phyloP scores from a whole-genome alignment of 2,888 invertebrate species.

The Therioaphis trifolii region DNA sequence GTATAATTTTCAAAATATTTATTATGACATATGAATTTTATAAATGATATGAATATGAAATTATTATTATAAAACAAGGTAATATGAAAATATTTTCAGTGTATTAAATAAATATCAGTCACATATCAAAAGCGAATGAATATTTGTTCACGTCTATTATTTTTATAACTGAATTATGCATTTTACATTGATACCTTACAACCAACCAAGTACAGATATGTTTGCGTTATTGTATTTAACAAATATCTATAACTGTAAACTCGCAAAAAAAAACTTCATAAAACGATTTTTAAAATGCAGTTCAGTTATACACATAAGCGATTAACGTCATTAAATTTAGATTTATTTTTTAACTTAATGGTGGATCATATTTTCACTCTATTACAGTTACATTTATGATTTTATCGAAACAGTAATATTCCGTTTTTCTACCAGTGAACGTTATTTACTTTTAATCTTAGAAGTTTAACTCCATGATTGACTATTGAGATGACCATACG shows the following conservation, averaged over 20 bases:
- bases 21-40: too few relatives aligned
- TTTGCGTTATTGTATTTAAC: background rate
- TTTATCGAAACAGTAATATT: background rate
- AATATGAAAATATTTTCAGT: too few relatives aligned
- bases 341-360: conserved; percentile 19
- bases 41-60: too few relatives aligned
- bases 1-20: too few relatives aligned
- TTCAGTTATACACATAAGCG: conserved; percentile 34
- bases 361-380: conserved; percentile 26
- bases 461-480: background rate
- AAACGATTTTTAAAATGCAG: conserved; percentile 52
- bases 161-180: too few relatives aligned
- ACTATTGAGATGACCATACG: too few relatives aligned
- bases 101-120: too few relatives aligned
- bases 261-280: background rate
- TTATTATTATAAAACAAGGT: too few relatives aligned
- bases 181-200: too few relatives aligned
- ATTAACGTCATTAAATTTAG: conserved; percentile 53
- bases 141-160: too few relatives aligned
- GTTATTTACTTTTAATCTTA: conserved; percentile 6
- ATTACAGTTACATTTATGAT: background rate
- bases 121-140: too few relatives aligned
- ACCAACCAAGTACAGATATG: background rate
- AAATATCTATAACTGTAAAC: conserved; percentile 27
- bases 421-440: background rate